Evolutionary conservation across 2,113 vertebrate species (phyloP), one percentile per base, ranked within the genome.

Genomic region (Paratilapia polleni): DNA sequence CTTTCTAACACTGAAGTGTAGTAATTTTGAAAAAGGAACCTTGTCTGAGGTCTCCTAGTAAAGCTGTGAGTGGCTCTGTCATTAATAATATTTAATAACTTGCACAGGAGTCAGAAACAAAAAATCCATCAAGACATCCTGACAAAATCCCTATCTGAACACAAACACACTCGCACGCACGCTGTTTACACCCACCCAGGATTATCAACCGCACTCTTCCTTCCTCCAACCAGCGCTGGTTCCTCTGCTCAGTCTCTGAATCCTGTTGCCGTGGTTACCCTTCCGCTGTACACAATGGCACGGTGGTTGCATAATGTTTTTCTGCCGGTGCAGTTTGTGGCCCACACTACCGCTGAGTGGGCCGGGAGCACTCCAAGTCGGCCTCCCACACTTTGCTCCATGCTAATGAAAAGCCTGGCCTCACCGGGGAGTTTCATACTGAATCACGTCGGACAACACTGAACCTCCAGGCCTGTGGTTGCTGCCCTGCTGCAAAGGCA

Each of bases 251-350:
- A 4, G 77, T 17, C 79, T 88, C 90, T 87, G 22, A 85, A 54
- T 88, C 81, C 85, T 76, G 96, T 96, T 95, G 95, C 95, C 88
- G 74, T 95, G 95, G 95, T 93, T 94, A 96, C 94, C 82, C 87
- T 90, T 93, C 93, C 84, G 75, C 80, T 28, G 81, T 92, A 95
- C 93, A 94, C 93, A 93, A 92, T 89, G 83, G 85, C 86, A 63
- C 34, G 86, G 84, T 11, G 87, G 93, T 96, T 96, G 94, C 94
- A 80, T 96, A 96, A 95, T 90, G 86, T 82, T 93, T 86, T 77
- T 88, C 78, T 88, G 92, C 80, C 58, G 64, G 87, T 88, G 82
- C 91, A 60, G 92, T 92, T 93, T 91, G 91, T 90, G 93, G 93
- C 87, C 91, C 91, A 89, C 91, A 76, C 89, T 82, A 70, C 91